Conservation (phyloP, 2,888 invertebrate genomes). For the Siphlonurus alternatus region DNA sequence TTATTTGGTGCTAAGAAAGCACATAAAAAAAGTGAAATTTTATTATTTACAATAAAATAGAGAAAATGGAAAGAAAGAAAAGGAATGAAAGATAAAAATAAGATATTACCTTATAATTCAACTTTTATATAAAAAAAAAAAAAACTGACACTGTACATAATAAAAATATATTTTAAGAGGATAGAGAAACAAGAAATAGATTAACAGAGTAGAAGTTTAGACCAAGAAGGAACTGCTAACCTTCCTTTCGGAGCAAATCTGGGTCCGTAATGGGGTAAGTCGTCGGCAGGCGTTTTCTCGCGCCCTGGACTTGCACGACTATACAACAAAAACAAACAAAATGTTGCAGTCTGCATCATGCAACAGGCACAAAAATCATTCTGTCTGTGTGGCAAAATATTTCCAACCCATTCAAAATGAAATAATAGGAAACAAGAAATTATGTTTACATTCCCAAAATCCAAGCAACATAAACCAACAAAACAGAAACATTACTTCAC, state of each 20-base stretch:
- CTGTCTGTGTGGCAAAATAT: not conserved
- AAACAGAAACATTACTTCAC: not conserved
- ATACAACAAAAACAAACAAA: constrained; percentile 26
- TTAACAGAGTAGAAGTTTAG: not conserved
- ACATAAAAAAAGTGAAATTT: too few relatives aligned
- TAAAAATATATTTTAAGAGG: too few relatives aligned
- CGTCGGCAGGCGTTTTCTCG: constrained; percentile 59
- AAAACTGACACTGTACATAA: too few relatives aligned
- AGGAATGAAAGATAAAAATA: not conserved
- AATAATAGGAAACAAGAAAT: not conserved
- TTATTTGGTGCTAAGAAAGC: too few relatives aligned
- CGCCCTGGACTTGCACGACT: constrained; percentile 78
- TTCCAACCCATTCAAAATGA: not conserved
- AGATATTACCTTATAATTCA: too few relatives aligned
- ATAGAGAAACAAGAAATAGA: not conserved
- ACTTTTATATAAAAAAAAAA: too few relatives aligned
- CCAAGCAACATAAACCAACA: not conserved
- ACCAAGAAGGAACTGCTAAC: constrained; percentile 29
- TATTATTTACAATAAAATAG: too few relatives aligned
- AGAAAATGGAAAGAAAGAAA: not conserved
- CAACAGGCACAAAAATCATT: constrained; percentile 17
- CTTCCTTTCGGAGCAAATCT: constrained; percentile 76
- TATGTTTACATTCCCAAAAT: not conserved
- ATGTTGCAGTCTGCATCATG: constrained; percentile 25
- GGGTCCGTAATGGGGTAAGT: constrained; percentile 77